Percentiles rank a stretch among this genome's conserved stretches.
Evolutionary conservation across 2,888 invertebrate genomes (phyloP).

Genomic region (Chironomus riparius): DNA sequence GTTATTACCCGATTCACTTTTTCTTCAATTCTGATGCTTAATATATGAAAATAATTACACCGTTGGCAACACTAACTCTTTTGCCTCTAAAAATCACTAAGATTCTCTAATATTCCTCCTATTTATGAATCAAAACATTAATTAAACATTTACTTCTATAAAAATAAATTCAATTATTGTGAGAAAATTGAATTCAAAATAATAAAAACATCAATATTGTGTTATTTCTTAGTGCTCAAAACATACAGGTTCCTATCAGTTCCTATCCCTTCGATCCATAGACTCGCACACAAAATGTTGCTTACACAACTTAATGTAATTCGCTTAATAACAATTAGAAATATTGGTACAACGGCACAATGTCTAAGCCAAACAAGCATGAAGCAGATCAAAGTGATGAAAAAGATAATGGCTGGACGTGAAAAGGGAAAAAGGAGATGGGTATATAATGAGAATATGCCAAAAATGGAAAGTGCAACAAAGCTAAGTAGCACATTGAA

Average conservation of each 20-base stretch:
- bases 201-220: no score
- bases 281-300: background rate
- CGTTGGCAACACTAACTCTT: background rate
- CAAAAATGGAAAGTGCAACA: slow-evolving; percentile 32
- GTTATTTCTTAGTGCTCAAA: no score
- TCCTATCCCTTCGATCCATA: no score
- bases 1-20: background rate
- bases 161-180: no score
- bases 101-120: no score
- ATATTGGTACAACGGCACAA: background rate
- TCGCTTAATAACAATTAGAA: background rate
- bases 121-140: no score
- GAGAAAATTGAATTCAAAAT: no score
- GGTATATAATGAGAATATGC: slow-evolving; percentile 29
- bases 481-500: slow-evolving; percentile 44
- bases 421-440: slow-evolving; percentile 11
- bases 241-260: no score
- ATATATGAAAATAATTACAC: background rate
- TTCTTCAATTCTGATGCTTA: background rate
- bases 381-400: slow-evolving; percentile 4
- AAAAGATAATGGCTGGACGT: slow-evolving; percentile 18
- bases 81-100: background rate
- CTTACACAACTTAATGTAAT: background rate
- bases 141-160: no score
- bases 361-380: background rate